Conservation (phyloP, 2,888 invertebrate genomes). For the Laothoe populi region DNA sequence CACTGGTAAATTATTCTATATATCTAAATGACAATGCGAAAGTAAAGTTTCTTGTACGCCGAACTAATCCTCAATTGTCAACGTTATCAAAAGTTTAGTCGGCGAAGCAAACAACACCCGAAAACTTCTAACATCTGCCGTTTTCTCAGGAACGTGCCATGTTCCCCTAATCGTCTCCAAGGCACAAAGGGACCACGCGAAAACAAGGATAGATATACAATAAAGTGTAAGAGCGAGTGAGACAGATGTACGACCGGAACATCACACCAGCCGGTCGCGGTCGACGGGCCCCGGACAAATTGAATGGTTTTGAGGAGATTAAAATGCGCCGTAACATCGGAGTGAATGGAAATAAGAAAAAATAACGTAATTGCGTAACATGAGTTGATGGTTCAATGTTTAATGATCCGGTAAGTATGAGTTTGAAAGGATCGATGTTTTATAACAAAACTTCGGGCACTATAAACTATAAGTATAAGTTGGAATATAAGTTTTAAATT, state of each 20-base stretch:
- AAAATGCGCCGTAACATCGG: constrained; percentile 73
- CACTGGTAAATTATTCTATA: not conserved
- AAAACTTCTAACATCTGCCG: constrained; percentile 78
- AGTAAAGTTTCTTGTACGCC: constrained; percentile 49
- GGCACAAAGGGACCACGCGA: constrained; percentile 71
- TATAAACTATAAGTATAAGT: too few species aligned
- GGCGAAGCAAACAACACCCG: constrained; percentile 62
- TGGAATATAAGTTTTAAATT: too few species aligned
- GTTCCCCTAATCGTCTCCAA: constrained; percentile 76
- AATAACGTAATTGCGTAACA: constrained; percentile 69
- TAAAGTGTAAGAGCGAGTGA: constrained; percentile 41
- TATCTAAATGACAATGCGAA: constrained; percentile 1
- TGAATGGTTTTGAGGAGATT: constrained; percentile 70
- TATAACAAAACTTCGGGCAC: too few species aligned
- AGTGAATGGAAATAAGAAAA: constrained; percentile 77
- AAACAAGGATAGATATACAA: constrained; percentile 50
- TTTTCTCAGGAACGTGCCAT: constrained; percentile 81
- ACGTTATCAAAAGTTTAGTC: constrained; percentile 66
- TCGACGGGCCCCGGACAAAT: constrained; percentile 80
- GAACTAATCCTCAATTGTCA: constrained; percentile 46
- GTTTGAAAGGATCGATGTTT: not conserved
- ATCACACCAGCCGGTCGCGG: constrained; percentile 79
- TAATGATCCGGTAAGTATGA: constrained; percentile 15
- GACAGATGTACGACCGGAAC: constrained; percentile 66
- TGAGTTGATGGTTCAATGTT: constrained; percentile 49